Evolutionary conservation across 1,140 invertebrate species (phyloP), one percentile per base, ranked within the genome.

Genomic region (Pseudomyrmex gracilis): DNA sequence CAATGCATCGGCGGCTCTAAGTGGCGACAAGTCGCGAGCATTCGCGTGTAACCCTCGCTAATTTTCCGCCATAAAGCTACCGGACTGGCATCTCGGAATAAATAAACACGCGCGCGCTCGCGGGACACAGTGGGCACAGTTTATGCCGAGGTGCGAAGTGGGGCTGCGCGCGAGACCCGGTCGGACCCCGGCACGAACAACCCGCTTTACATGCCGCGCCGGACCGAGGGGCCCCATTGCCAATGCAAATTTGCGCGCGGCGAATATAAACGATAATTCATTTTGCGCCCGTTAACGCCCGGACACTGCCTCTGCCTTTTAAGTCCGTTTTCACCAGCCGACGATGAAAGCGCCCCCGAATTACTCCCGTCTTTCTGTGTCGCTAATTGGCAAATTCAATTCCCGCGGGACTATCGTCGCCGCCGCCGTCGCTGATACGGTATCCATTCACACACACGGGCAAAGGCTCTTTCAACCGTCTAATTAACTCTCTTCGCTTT

Each of bases 51-150:
- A 84, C 87, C 87, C 90, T 90, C 73, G 91, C 91, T 93, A 92
- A 92, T 92, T 92, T 90, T 82, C 89, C 89, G 84, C 82, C 92
- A 91, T 93, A 93, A 93, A 92, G 90, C 82, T 78, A 89, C 83
- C 87, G 85, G 84, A 34, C 82, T 83, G 61, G 83, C 85, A 91
- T 92, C 34, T 34, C 84, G 86, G 90, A 89, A 92, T 92, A 92
- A 93, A 92, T 93, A 92, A 93, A 87, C 89, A 87, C 89, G 55
- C 53, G 70, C 57, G 60, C 58, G 71, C 57, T 13, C 61, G 84
- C 4, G 15, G 9, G 17, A 43, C 47, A 92, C 88, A 92, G 89
- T 89, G 90, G 85, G 76, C 74, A 74, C 87, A 82, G 87, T 89
- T 90, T 90, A 77, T 76, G 64, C 67, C 87, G 73, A 92, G 92